Percentiles rank a stretch among this genome's conserved stretches.
phyloP scores from a whole-genome alignment of 2,888 invertebrate genomes.

The Ramazzottius varieornatus region DNA sequence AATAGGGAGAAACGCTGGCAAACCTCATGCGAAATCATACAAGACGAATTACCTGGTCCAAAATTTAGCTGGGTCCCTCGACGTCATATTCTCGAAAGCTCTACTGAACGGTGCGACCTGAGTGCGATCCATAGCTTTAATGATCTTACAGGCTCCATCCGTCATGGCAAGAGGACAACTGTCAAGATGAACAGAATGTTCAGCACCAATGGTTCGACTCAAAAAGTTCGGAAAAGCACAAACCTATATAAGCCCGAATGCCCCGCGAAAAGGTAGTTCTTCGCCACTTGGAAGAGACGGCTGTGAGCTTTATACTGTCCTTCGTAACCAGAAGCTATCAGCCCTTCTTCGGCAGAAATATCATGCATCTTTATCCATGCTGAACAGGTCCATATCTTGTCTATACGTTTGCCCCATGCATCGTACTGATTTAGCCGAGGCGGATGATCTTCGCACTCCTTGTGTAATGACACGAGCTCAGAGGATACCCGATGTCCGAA shows the following conservation, averaged over 20 bases:
- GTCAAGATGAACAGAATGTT: too few species aligned
- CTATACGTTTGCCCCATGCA: conserved; percentile 29
- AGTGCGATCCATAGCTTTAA: too few species aligned
- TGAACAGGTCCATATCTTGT: conserved; percentile 26
- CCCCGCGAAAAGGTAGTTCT: conserved; percentile 27
- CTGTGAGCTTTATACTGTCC: conserved; percentile 16
- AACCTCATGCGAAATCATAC: too few species aligned
- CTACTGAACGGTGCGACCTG: conserved; percentile 12
- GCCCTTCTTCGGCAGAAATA: conserved; percentile 30
- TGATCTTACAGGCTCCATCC: conserved; percentile 31
- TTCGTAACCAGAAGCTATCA: conserved; percentile 28
- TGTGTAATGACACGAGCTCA: conserved; percentile 25
- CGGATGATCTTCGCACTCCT: conserved; percentile 26
- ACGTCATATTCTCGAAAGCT: conserved; percentile 20
- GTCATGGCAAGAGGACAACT: conserved; percentile 34
- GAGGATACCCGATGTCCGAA: conserved; percentile 10
- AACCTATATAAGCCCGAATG: conserved; percentile 30
- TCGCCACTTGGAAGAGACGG: conserved; percentile 28
- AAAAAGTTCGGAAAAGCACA: too few species aligned
- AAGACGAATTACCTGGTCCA: conserved; percentile 23
- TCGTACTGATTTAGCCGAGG: conserved; percentile 26
- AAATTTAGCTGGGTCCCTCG: conserved; percentile 24
- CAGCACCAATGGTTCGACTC: too few species aligned
- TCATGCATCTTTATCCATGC: conserved; percentile 29
- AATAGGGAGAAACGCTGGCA: neutral